These are phyloP conservation scores for Nomada flava DNA, from an alignment of 2,888 invertebrate species.

Conservation along the genomic window DNA sequence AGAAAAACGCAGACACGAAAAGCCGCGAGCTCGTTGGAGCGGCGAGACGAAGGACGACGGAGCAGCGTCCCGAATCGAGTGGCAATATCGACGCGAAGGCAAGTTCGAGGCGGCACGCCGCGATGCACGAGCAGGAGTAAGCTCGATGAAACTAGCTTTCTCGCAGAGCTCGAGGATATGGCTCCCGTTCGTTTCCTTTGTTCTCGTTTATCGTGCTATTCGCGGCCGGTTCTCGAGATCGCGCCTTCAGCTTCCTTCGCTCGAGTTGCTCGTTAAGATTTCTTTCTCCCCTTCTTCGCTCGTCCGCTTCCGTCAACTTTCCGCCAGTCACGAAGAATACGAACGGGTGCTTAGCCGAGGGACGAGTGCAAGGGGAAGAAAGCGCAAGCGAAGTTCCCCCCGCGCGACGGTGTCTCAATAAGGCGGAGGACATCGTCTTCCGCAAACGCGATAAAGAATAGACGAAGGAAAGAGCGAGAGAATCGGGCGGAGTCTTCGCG, in stretches of 20 bases:
- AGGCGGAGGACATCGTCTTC: constrained; percentile 31
- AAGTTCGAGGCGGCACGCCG: constrained; percentile 14
- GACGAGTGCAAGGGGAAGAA: neutral
- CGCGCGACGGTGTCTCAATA: constrained; percentile 45
- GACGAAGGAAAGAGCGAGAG: neutral
- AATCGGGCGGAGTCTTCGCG: constrained; percentile 23
- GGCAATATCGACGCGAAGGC: constrained; percentile 40
- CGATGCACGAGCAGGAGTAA: constrained; percentile 44
- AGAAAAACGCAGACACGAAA: neutral
- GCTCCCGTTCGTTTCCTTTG: constrained; percentile 41
- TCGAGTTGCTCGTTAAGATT: constrained; percentile 28
- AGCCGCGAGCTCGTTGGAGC: neutral
- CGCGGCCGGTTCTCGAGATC: constrained; percentile 24
- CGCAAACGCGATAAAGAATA: neutral
- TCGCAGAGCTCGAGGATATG: constrained; percentile 63
- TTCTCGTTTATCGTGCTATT: constrained; percentile 47
- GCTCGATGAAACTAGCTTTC: constrained; percentile 76
- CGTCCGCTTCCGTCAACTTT: constrained; percentile 13
- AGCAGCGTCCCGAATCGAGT: constrained; percentile 23
- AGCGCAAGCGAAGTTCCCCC: neutral
- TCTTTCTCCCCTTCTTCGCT: neutral
- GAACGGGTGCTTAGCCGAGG: neutral
- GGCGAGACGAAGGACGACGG: neutral
- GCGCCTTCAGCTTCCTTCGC: neutral
- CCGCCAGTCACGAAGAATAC: constrained; percentile 11